Percentiles rank a stretch among this genome's conserved stretches.
Evolutionary conservation across 2,113 vertebrate species (phyloP).

Genomic region (Anthoscopus minutus): DNA sequence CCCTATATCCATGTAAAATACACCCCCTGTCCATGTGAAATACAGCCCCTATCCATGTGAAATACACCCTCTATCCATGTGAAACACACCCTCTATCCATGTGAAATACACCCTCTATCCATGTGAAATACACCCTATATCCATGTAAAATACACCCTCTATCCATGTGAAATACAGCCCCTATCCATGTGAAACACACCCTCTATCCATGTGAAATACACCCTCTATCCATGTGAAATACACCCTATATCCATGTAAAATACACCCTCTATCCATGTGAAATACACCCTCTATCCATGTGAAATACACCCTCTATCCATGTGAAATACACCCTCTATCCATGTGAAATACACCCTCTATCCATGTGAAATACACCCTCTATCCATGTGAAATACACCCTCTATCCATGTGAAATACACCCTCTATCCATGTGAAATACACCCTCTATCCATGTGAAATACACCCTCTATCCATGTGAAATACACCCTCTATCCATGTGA

Average conservation of each 20-base stretch:
- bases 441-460: neutral
- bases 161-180: neutral
- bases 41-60: neutral
- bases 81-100: neutral
- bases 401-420: no score
- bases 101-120: neutral
- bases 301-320: neutral
- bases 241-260: no score
- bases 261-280: no score
- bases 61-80: neutral
- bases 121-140: neutral
- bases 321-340: neutral
- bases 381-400: neutral
- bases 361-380: neutral
- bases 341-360: neutral
- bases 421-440: neutral
- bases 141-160: neutral
- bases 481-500: neutral
- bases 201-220: neutral
- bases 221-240: neutral
- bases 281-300: neutral
- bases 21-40: neutral
- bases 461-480: neutral
- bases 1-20: neutral
- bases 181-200: neutral